phyloP scores from a whole-genome alignment of 2,113 vertebrate species.

The Geothlypis trichas region DNA sequence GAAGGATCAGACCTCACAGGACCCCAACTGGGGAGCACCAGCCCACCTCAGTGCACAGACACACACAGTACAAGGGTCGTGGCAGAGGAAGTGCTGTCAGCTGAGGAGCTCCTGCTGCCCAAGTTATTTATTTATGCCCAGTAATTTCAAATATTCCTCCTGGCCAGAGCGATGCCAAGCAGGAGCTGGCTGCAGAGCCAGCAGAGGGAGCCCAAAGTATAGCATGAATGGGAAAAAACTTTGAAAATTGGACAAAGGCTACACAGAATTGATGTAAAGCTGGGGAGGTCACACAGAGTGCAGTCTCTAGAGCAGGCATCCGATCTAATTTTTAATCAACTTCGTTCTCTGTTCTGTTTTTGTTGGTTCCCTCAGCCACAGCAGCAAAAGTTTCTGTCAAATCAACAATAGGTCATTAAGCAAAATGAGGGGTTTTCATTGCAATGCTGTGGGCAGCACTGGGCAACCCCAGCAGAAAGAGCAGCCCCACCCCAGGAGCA shows the following conservation, averaged over 20 bases:
- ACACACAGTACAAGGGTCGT: background rate
- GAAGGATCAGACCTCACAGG: background rate
- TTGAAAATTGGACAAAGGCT: constrained; percentile 23
- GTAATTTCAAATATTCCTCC: background rate
- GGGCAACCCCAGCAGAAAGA: background rate
- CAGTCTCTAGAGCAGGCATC: background rate
- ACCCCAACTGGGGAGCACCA: background rate
- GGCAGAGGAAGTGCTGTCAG: background rate
- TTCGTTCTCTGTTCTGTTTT: background rate
- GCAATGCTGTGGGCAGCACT: background rate
- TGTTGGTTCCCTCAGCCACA: background rate
- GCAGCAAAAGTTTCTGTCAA: background rate
- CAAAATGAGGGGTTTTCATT: background rate
- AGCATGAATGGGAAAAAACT: background rate
- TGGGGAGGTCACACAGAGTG: constrained; percentile 50
- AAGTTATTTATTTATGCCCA: background rate
- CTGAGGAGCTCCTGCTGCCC: background rate
- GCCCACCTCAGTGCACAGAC: background rate
- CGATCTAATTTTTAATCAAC: background rate
- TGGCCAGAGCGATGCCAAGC: background rate
- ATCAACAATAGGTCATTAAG: background rate
- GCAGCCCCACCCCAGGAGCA: background rate
- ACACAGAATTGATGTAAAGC: background rate
- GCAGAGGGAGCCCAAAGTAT: constrained; percentile 66
- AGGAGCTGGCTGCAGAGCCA: background rate